These are phyloP conservation scores for Thinocorus orbignyianus DNA, from an alignment of 2,113 vertebrate species.

Conservation along the genomic window DNA sequence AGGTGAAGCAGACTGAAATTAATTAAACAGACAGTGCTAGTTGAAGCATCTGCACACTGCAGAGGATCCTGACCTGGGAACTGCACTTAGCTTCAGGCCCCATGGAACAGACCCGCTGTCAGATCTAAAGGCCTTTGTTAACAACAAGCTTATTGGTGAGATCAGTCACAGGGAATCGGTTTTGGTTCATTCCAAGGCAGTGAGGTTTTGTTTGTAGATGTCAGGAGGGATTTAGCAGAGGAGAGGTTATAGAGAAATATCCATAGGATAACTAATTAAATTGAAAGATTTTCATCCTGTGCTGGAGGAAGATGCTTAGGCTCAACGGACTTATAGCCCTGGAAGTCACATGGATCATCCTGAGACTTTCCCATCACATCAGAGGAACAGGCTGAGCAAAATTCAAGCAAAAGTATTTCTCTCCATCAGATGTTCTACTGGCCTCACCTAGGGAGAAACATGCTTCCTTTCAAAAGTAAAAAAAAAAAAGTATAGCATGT, in stretches of 20 bases:
- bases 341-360: background rate
- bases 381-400: background rate
- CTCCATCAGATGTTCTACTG: background rate
- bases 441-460: background rate
- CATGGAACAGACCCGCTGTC: conserved; percentile 58
- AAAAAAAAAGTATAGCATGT: background rate
- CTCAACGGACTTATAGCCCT: background rate
- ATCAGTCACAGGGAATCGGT: conserved; percentile 64
- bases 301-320: background rate
- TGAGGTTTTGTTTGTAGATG: conserved; percentile 63
- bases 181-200: conserved; percentile 68
- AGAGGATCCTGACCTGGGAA: conserved; percentile 65
- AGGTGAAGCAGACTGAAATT: conserved; percentile 73
- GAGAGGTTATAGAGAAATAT: conserved; percentile 62
- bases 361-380: background rate
- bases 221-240: conserved; percentile 62
- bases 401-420: background rate
- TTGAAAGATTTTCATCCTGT: conserved; percentile 36
- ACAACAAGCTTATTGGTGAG: conserved; percentile 54
- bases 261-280: conserved; percentile 62
- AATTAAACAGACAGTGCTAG: conserved; percentile 70
- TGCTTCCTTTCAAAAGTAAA: background rate
- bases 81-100: conserved; percentile 52
- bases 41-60: conserved; percentile 52
- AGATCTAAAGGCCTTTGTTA: conserved; percentile 64